Evolutionary conservation across 2,797 vertebrate genomes (phyloP).

Genomic region (Orientallactaga sibirica): DNA sequence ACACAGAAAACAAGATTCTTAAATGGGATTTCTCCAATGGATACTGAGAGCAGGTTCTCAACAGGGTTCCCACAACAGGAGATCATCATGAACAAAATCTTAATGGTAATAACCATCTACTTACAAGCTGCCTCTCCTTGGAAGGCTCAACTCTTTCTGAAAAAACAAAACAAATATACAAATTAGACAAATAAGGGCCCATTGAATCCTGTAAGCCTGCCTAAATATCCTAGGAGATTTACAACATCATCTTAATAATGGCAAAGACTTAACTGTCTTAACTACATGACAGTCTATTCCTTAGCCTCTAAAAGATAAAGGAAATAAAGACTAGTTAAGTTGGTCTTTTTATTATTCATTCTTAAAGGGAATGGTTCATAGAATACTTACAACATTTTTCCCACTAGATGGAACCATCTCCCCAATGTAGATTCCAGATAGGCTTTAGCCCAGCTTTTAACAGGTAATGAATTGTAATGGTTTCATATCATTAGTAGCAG

Average conservation of each 20-base stretch:
- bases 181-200: slow-evolving; percentile 47
- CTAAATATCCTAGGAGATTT: slow-evolving; percentile 25
- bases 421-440: slow-evolving; percentile 1
- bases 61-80: slow-evolving; percentile 33
- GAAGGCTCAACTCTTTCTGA: slow-evolving; percentile 91
- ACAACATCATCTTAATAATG: slow-evolving; percentile 39
- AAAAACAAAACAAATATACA: slow-evolving; percentile 74
- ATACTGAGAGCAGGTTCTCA: slow-evolving; percentile 26
- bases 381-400: slow-evolving; percentile 16
- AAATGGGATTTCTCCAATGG: slow-evolving; percentile 36
- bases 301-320: slow-evolving; percentile 63
- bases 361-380: slow-evolving; percentile 15
- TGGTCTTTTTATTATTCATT: slow-evolving; percentile 54
- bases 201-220: not conserved
- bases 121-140: slow-evolving; percentile 93
- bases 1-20: not conserved
- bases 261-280: slow-evolving; percentile 61
- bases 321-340: slow-evolving; percentile 52
- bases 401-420: slow-evolving; percentile 73
- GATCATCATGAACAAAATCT: slow-evolving; percentile 41
- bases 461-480: slow-evolving; percentile 21
- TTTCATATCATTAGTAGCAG: not conserved
- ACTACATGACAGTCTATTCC: slow-evolving; percentile 60
- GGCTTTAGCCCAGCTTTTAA: not conserved
- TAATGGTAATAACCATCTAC: slow-evolving; percentile 81